phyloP scores from a whole-genome alignment of 2,888 invertebrate genomes.

The Eupithecia pulchellata region DNA sequence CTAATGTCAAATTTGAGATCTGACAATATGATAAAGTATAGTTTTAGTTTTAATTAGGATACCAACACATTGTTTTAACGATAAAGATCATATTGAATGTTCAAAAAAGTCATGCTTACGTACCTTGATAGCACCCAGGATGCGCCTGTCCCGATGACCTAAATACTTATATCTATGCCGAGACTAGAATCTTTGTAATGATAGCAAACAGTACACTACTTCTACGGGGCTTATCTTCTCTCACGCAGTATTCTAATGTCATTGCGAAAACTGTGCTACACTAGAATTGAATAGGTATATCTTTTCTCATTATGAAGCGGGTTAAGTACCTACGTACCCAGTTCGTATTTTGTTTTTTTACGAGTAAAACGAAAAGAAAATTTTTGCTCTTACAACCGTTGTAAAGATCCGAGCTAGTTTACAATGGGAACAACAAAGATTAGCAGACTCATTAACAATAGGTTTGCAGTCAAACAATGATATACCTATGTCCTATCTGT shows the following conservation, averaged over 20 bases:
- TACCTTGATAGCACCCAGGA: slow-evolving; percentile 16
- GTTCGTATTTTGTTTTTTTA: no score
- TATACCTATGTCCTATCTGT: background rate
- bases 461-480: background rate
- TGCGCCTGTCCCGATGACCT: background rate
- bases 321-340: no score
- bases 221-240: background rate
- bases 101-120: slow-evolving; percentile 19
- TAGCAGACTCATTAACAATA: background rate
- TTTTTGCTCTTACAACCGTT: background rate
- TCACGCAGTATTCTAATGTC: background rate
- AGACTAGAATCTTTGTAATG: background rate
- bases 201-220: slow-evolving; percentile 3
- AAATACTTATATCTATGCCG: background rate
- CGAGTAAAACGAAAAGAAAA: background rate
- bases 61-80: background rate
- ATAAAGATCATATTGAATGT: background rate
- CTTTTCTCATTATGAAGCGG: background rate
- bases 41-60: background rate
- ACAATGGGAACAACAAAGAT: background rate
- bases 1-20: background rate
- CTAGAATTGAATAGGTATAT: background rate
- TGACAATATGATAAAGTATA: background rate
- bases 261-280: background rate
- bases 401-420: background rate